Base-by-base conservation (phyloP, 2,888 invertebrate species). In the Philereme transversata region DNA sequence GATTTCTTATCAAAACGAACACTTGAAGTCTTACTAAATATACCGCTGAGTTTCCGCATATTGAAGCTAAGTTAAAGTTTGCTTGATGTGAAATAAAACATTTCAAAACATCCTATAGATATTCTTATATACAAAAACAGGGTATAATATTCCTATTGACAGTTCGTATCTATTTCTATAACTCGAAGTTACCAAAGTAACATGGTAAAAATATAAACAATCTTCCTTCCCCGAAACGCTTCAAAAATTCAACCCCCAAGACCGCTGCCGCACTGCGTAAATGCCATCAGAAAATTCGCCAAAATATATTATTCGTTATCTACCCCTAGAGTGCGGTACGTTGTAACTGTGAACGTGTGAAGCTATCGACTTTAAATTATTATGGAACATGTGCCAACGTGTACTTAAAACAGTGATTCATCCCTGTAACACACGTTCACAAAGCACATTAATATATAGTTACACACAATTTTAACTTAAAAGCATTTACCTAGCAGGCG, bases 241-340 rank as follows among this genome's bases (percentile, higher is more conserved):
- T 10, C 10, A 35, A 53, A 67, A 64, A 62, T 64, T 63, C 59
- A 61, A 60, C 50, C 35, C 51, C 8, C 33, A 56, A 64, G 64
- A 60, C 41, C 57, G 53, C 77, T 82, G 73, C 83, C 86, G 85
- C 86, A 86, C 66, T 86, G 86, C 85, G 86, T 84, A 82, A 65
- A 67, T 50, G 73, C 78, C 63, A 63, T 78, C 57, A 79, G 79
- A 82, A 82, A 84, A 82, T 78, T 79, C 83, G 78, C 74, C 81
- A 79, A 87, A 88, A 87, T 88, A 86, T 85, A 87, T 88, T 88
- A 86, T 83, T 78, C 83, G 82, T 82, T 87, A 89, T 88, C 86
- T 84, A 76, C 73, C 86, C 82, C 87, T 22, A 51, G 86, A 80
- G 88, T 69, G 71, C 76, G 72, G 74, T 83, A 75, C 77, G 77